Evolutionary conservation across 2,888 invertebrate species (phyloP), one percentile per base, ranked within the genome.

Genomic region (Megalurothrips usitatus): DNA sequence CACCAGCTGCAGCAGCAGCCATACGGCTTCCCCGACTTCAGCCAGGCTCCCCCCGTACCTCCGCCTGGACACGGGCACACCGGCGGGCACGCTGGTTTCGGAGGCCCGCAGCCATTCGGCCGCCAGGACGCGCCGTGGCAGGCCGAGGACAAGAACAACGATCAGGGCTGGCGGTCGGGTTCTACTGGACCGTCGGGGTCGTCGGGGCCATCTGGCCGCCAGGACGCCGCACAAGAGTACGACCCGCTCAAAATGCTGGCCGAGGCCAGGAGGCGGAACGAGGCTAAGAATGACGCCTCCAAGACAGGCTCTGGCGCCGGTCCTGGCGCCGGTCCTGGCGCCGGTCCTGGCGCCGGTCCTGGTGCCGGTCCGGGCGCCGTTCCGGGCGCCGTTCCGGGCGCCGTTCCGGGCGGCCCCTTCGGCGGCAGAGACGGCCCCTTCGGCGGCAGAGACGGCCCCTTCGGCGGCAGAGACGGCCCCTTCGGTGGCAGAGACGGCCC

Each of bases 201-300:
- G 3, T 43, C 34, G 3, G 34, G 34, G 6, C 34, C 34, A 28
- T 34, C 43, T 1, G 26, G 1, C 9, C 58, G 43, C 1, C 11
- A 26, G 23, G 11, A 68, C 8, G 52, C 75, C 12, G 52, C 58
- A 9, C 79, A 79, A 52, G 78, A 49, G 79, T 34, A 68, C 79
- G 58, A 63, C 63, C 23, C 52, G 75, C 79, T 63, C 79, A 80
- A 80, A 79, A 58, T 75, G 81, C 78, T 63, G 79, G 79, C n/a
- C 34, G 68, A 78, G 49, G 78, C 78, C 49, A 47, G 52, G 34
- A 1, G 68, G 68, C 58, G 58, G n/a, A 79, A 58, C 43, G 81
- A 80, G 19, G 80, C 81, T 14, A 23, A 34, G 10, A 26, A 47
- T 4, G 81, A 81, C 52, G 43, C n/a, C 23, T 43, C 34, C 34